Base-by-base conservation (phyloP, 2,797 vertebrate species). In the Atherinosoma microstoma region DNA sequence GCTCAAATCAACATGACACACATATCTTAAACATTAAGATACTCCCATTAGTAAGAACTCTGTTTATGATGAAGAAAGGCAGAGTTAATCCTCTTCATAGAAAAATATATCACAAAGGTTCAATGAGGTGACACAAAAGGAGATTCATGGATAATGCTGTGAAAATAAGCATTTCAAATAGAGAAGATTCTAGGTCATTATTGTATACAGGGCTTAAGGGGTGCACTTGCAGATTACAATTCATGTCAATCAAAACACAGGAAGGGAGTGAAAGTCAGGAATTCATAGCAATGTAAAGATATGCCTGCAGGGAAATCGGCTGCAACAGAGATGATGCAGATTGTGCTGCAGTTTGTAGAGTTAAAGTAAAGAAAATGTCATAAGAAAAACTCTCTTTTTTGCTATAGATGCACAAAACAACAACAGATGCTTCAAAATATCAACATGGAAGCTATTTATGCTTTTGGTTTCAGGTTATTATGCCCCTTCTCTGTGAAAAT, bases 141-240 rank as follows among this genome's bases (percentile, higher is more conserved):
- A 16, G 20, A 22, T 6, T 8, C 3, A 67, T 36, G 34, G 35
- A 65, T 27, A 51, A 64, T n/a, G 11, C 34, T 10, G 32, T 63
- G 32, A 67, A 56, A 54, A 73, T 35, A 61, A 40, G 13, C 63
- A 15, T 42, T 35, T 79, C 12, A 51, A n/a, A 47, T 7, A 32
- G 61, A 78, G 45, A 66, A 69, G 63, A 79, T 73, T 61, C 13
- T 54, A 64, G 40, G 53, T 62, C 82, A 81, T 83, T 84, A 78
- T 38, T 59, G 67, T 45, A 62, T 40, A 54, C 58, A 49, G 36
- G 77, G 58, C 76, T 70, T 36, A 70, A 77, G 51, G 42, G 64
- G 71, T 51, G 38, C 57, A 65, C 54, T 27, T 45, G 62, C 29
- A 54, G 64, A 87, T 91, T 77, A 82, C 70, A 74, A 64, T 84